phyloP scores from a whole-genome alignment of 2,113 vertebrate species.

The Redunca redunca region DNA sequence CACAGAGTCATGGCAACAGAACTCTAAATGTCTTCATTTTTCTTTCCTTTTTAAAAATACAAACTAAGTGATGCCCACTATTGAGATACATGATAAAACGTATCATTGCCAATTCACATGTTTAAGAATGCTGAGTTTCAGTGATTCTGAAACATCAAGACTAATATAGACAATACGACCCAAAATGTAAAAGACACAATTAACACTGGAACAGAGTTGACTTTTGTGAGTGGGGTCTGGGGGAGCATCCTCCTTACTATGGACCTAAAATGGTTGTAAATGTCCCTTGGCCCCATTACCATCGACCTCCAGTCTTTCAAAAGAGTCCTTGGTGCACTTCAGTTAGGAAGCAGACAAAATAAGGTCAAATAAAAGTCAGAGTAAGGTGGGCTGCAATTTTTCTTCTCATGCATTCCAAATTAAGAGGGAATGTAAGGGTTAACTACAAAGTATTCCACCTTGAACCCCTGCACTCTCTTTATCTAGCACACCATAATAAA shows the following conservation, averaged over 20 bases:
- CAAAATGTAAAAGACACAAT: not conserved
- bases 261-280: not conserved
- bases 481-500: constrained; percentile 86
- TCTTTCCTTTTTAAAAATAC: not conserved
- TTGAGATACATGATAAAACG: not conserved
- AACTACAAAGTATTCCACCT: constrained; percentile 80
- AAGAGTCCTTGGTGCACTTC: not conserved
- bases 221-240: not conserved
- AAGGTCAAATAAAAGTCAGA: constrained; percentile 37
- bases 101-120: fast-evolving
- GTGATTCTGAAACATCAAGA: not conserved
- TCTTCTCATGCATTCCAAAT: constrained; percentile 60
- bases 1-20: not conserved
- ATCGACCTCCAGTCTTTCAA: not conserved
- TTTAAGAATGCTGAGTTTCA: not conserved
- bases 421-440: constrained; percentile 78
- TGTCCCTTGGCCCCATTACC: not conserved
- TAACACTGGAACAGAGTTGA: not conserved
- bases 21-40: not conserved
- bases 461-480: constrained; percentile 82
- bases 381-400: constrained; percentile 14
- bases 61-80: not conserved
- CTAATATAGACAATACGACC: not conserved
- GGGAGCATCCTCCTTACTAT: not conserved
- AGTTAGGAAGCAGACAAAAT: constrained; percentile 34